Conservation (phyloP, 2,888 invertebrate species). For the Imbricaverruca yamaguchii region DNA sequence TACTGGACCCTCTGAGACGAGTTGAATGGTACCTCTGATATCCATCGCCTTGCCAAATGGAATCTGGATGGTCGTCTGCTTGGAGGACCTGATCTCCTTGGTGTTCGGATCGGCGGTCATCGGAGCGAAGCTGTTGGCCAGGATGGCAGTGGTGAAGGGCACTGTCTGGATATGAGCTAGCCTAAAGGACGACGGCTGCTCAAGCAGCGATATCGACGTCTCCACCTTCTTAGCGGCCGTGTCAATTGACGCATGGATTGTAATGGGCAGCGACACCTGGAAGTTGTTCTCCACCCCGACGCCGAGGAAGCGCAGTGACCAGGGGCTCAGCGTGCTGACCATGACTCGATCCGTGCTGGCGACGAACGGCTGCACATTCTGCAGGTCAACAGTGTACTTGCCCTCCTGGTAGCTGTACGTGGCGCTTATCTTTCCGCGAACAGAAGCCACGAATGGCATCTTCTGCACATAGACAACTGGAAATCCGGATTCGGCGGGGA, state of each 20-base stretch:
- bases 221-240: background rate
- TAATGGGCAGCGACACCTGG: background rate
- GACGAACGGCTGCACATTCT: background rate
- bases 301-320: background rate
- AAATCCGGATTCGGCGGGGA: background rate
- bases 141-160: constrained; percentile 2
- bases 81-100: background rate
- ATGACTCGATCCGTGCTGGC: background rate
- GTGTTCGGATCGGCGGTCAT: background rate
- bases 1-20: background rate
- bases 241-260: background rate
- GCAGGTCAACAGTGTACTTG: background rate
- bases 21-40: background rate
- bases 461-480: background rate
- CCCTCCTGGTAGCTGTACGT: background rate
- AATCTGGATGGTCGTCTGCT: background rate
- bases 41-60: background rate
- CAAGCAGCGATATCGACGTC: background rate
- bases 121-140: background rate
- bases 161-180: background rate
- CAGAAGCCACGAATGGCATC: background rate
- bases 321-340: background rate
- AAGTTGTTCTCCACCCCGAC: background rate
- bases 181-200: background rate
- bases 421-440: background rate